Conservation (phyloP, 92 coral and sea anemone genomes). For the Pocillopora grandis region DNA sequence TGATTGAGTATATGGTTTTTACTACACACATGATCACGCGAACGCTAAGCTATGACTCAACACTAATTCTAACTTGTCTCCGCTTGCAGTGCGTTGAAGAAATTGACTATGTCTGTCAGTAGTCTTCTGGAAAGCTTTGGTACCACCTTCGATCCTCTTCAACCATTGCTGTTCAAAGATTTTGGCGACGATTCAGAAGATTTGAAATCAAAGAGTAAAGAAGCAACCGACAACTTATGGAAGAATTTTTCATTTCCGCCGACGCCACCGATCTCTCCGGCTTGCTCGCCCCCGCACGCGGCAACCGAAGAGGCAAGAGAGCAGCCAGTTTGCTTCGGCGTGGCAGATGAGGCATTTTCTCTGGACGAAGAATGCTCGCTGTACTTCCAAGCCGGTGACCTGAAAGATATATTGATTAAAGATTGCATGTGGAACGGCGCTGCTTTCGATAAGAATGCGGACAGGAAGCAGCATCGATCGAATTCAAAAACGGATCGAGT, state of each 20-base stretch:
- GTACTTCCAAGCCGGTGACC: constrained; percentile 81
- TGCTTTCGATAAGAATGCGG: constrained; percentile 63
- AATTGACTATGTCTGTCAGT: constrained; percentile 58
- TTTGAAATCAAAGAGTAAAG: constrained; percentile 67
- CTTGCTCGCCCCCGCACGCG: constrained; percentile 73
- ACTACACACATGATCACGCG: constrained; percentile 40
- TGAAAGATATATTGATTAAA: constrained; percentile 92
- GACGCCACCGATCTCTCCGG: constrained; percentile 89
- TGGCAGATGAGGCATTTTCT: constrained; percentile 65
- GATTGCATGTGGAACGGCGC: constrained; percentile 99
- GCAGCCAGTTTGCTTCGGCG: constrained; percentile 78
- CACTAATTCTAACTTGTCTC: constrained; percentile 26
- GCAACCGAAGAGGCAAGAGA: constrained; percentile 69
- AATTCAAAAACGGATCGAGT: constrained; percentile 73
- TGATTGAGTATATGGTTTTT: constrained; percentile 30
- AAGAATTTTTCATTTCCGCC: constrained; percentile 77
- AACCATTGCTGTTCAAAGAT: constrained; percentile 76
- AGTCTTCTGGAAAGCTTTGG: constrained; percentile 68
- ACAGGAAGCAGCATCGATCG: constrained; percentile 37
- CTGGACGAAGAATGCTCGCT: constrained; percentile 75
- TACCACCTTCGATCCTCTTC: constrained; percentile 76
- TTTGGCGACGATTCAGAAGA: constrained; percentile 70
- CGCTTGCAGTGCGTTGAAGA: constrained; percentile 15
- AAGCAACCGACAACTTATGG: constrained; percentile 61
- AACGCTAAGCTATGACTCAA: constrained; percentile 26